Percentiles rank a stretch among this genome's conserved stretches.
phyloP scores from a whole-genome alignment of 1,140 invertebrate species.

The Eubasilissa regina region DNA sequence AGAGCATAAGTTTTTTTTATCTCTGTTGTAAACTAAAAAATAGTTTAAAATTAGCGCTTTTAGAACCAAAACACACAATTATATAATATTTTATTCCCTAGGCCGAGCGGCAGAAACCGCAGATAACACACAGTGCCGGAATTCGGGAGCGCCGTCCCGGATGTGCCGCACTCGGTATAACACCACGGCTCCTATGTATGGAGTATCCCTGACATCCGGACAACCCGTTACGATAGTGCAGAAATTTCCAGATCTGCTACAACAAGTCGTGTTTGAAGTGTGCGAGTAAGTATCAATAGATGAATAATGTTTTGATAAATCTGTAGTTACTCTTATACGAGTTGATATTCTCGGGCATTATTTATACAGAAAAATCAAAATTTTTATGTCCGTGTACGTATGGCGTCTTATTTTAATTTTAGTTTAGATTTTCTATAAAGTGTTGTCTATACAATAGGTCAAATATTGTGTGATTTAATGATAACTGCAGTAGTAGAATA shows the following conservation, averaged over 20 bases:
- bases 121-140: constrained; percentile 61
- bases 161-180: constrained; percentile 92
- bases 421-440: neutral
- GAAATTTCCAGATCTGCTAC: constrained; percentile 94
- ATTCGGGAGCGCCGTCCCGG: constrained; percentile 77
- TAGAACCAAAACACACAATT: constrained; percentile 10
- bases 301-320: neutral
- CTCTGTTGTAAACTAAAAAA: no score
- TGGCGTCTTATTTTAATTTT: no score
- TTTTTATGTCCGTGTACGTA: neutral
- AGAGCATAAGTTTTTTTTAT: no score
- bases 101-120: constrained; percentile 64
- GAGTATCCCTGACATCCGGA: constrained; percentile 91
- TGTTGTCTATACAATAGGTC: no score
- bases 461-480: no score
- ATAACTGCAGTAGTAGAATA: no score
- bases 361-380: no score
- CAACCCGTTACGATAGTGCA: constrained; percentile 95
- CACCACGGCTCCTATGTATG: constrained; percentile 94
- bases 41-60: neutral
- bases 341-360: neutral
- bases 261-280: constrained; percentile 94
- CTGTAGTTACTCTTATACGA: neutral
- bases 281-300: constrained; percentile 76
- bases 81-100: constrained; percentile 61